These are phyloP conservation scores for Ceratina japonica DNA, from an alignment of 1,140 invertebrate species.

Conservation along the genomic window DNA sequence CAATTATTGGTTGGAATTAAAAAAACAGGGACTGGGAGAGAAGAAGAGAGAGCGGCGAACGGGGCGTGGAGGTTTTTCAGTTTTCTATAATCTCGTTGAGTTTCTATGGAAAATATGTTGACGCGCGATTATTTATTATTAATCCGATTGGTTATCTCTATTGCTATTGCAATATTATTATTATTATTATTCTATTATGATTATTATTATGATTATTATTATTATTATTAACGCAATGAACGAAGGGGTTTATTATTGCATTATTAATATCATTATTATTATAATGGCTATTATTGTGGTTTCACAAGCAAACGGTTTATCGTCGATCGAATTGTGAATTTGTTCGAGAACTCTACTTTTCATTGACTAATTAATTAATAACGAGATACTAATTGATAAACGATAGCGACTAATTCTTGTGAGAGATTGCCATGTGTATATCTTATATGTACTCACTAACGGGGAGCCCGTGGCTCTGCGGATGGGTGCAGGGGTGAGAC, in stretches of 20 bases:
- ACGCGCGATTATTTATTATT: slow-evolving; percentile 72
- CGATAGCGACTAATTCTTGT: slow-evolving; percentile 78
- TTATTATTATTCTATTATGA: slow-evolving; percentile 47
- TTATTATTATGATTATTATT: slow-evolving; percentile 65
- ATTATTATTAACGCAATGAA: slow-evolving; percentile 61
- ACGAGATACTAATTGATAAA: slow-evolving; percentile 77
- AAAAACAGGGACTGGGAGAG: no score
- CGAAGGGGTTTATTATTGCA: slow-evolving; percentile 51
- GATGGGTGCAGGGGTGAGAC: slow-evolving; percentile 23
- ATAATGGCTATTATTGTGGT: slow-evolving; percentile 52
- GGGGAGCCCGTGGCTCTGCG: slow-evolving; percentile 68
- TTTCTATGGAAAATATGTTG: slow-evolving; percentile 72
- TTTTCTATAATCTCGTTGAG: slow-evolving; percentile 75
- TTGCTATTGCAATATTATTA: slow-evolving; percentile 54
- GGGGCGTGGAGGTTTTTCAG: slow-evolving; percentile 66
- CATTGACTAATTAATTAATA: slow-evolving; percentile 74
- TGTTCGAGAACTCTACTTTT: slow-evolving; percentile 60
- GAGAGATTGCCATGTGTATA: slow-evolving; percentile 80
- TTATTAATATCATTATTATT: slow-evolving; percentile 58
- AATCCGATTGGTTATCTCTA: slow-evolving; percentile 67
- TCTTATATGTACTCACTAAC: slow-evolving; percentile 78
- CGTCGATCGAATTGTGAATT: slow-evolving; percentile 64
- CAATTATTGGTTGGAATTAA: background rate
- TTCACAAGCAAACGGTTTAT: slow-evolving; percentile 45
- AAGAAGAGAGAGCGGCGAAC: slow-evolving; percentile 44